Evolutionary conservation across 2,113 vertebrate genomes (phyloP), one percentile per base, ranked within the genome.

Genomic region (Acrocephalus arundinaceus): DNA sequence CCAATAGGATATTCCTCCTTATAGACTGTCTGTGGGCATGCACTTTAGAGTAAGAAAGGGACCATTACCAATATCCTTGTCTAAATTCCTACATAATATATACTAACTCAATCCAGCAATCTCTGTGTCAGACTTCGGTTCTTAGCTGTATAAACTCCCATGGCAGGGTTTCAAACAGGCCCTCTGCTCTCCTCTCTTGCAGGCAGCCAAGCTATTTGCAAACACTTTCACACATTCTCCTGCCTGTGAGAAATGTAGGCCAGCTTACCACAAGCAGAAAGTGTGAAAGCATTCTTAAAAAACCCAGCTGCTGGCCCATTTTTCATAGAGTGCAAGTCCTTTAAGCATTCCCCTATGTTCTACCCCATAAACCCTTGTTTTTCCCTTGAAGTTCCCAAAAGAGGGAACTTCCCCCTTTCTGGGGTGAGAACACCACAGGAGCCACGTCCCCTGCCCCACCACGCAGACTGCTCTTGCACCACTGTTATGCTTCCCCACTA

Each of bases 201-300:
- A 89, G 76, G 61, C 91, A 95, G 95, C 94, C 57, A 71, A 96
- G 89, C 83, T 94, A 81, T 90, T 96, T 93, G 89, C 91, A 73
- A 93, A 85, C 75, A n/a, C 68, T 89, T 94, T 90, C 94, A 94
- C 95, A 93, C 86, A 14, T 95, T 84, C 80, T 81, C 59, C 83
- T 48, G 76, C 83, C 80, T 54, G 35, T 51, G 80, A 78, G 93
- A 95, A 97, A 93, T 89, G 76, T 67, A 94, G 93, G 96, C 65
- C 92, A 89, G 83, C 31, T 90, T 35, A 84, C 73, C 91, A 70
- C 74, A 61, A 54, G 82, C 75, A 90, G 68, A 74, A 66, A 28
- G 86, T 87, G 93, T 81, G 76, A 92, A 94, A 94, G 87, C 8
- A 35, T 76, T 92, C 89, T 89, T 81, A 10, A 93, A 84, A 81